Base-by-base conservation (phyloP, 2,888 invertebrate species). In the Hirudinaria manillensis region DNA sequence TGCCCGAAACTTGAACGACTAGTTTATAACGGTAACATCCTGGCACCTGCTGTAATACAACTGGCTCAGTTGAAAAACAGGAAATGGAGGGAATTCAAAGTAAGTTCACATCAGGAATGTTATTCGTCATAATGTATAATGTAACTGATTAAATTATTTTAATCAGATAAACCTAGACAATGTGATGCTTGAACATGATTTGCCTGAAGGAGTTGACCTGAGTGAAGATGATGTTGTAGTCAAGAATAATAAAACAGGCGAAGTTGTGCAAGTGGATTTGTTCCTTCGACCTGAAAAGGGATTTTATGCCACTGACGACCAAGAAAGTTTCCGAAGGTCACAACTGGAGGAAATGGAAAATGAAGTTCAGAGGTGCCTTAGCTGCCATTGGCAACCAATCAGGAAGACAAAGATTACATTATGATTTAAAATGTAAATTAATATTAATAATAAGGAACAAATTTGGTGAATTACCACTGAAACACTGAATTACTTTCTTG, bases 1-100 rank as follows among this genome's bases (percentile, higher is more conserved):
- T 70, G 70, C 27, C 68, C 68, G 7, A 29, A 34, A n/a, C 36
- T 68, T 10, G 34, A 68, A 19, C 34, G 68, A n/a, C 68, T 68
- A 1, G n/a, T 36, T n/a, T 68, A 68, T 13, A 68, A 68, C 16
- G 68, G 68, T 34, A 36, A 68, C 32, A 29, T 68, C 32, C 29
- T 32, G 13, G 6, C 24, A n/a, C 27, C 68, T 21, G 29, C 68
- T 29, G 36, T 36, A n/a, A 13, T 36, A 1, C 32, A 29, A 68
- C 34, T 34, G 34, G 34, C n/a, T n/a, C 68, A 68, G n/a, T 16
- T 29, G 32, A 29, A 68, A 68, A 68, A 68, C n/a, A 34, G 13
- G n/a, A n/a, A n/a, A n/a, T 34, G 68, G 34, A 4, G 34, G 29
- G 29, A 61, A 10, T 61, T 61, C n/a, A 24, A 19, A 29, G 61